Conservation (phyloP, 2,113 vertebrate genomes). For the Mormyrus lacerda region DNA sequence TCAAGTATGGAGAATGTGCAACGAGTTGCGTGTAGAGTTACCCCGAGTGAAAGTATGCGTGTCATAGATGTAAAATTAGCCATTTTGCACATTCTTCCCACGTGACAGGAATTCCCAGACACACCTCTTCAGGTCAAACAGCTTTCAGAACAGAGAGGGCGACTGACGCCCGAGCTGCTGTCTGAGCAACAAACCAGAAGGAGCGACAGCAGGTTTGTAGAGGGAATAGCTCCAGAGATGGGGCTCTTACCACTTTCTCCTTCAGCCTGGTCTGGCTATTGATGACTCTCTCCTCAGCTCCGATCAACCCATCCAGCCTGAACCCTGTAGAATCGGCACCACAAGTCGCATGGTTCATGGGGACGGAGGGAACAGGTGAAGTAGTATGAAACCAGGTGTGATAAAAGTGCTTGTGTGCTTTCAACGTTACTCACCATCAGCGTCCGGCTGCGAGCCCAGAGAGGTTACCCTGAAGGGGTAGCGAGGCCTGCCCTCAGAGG, state of each 20-base stretch:
- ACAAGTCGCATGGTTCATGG: neutral
- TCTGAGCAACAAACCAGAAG: neutral
- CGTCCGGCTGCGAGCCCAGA: conserved; percentile 73
- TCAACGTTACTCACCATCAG: conserved; percentile 68
- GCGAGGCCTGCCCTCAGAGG: conserved; percentile 87
- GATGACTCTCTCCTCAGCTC: conserved; percentile 83
- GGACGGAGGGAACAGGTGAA: neutral
- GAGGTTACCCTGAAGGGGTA: conserved; percentile 83
- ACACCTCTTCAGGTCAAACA: neutral
- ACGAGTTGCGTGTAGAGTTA: neutral
- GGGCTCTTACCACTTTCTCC: conserved; percentile 76
- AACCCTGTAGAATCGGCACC: conserved; percentile 63
- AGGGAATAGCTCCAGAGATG: too few species aligned
- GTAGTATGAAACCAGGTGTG: neutral
- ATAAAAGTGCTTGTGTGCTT: neutral
- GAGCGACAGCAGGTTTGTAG: neutral
- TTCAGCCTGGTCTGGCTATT: conserved; percentile 85
- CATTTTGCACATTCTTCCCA: neutral
- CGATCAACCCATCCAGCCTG: conserved; percentile 78
- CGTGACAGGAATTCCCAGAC: neutral
- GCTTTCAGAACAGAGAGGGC: neutral
- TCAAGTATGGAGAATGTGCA: neutral
- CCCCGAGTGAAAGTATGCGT: neutral
- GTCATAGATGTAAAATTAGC: neutral
- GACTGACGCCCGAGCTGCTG: neutral